Conservation (phyloP, 2,113 vertebrate genomes). For the Capricornis sumatraensis region DNA sequence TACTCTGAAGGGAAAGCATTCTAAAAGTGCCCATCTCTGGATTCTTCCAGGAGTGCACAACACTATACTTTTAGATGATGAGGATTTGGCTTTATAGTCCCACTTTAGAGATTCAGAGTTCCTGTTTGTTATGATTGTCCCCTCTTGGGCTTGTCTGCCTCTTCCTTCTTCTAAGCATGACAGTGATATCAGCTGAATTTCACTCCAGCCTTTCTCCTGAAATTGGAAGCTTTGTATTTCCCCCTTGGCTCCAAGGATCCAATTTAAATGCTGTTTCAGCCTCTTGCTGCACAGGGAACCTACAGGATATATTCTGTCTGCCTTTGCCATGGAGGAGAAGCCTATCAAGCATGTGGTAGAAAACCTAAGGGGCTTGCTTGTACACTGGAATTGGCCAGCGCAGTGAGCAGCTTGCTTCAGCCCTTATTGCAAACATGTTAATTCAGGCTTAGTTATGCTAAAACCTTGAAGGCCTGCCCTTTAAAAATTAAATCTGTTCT, state of each 20-base stretch:
- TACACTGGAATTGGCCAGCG: slow-evolving; percentile 7
- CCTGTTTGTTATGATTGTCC: not conserved
- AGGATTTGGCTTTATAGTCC: not conserved
- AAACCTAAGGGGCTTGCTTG: slow-evolving; percentile 42
- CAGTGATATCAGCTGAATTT: slow-evolving; percentile 7
- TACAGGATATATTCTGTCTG: slow-evolving; percentile 18
- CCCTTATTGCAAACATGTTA: slow-evolving; percentile 53
- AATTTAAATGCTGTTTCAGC: slow-evolving; percentile 34
- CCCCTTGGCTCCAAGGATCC: slow-evolving; percentile 36
- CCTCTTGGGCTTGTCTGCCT: not conserved
- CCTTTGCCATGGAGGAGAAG: not conserved
- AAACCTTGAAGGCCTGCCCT: slow-evolving; percentile 54
- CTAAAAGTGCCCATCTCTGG: not conserved
- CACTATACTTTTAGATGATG: not conserved
- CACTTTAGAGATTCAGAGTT: not conserved
- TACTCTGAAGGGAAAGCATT: not conserved
- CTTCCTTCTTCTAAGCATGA: not conserved
- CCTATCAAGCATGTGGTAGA: slow-evolving; percentile 4
- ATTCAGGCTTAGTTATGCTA: slow-evolving; percentile 68
- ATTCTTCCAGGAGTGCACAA: not conserved
- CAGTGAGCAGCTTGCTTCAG: slow-evolving; percentile 11
- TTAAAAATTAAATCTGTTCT: slow-evolving; percentile 66
- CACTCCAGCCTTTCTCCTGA: slow-evolving; percentile 31
- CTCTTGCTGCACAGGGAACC: not conserved
- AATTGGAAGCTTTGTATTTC: slow-evolving; percentile 38